Evolutionary conservation across 2,113 vertebrate genomes (phyloP).

Genomic region (Canis aureus): DNA sequence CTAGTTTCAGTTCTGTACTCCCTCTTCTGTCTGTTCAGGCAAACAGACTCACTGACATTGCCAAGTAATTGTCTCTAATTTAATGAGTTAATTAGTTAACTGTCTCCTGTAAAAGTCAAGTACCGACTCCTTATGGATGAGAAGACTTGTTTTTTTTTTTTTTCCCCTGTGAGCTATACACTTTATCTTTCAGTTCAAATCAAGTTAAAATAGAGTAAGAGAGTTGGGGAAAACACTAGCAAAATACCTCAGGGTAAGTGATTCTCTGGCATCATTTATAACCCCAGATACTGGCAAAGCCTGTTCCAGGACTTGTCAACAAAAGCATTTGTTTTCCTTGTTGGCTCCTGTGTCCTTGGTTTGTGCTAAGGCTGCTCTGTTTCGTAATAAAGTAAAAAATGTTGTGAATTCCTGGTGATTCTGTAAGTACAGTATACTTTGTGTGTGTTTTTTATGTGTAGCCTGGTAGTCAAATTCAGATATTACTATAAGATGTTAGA

Average conservation of each 20-base stretch:
- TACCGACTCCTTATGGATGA: conserved; percentile 68
- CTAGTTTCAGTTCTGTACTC: conserved; percentile 61
- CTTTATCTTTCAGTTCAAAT: conserved; percentile 78
- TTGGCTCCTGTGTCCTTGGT: conserved; percentile 61
- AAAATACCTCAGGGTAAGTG: conserved; percentile 71
- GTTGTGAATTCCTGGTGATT: conserved; percentile 27
- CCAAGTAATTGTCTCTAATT: conserved; percentile 82
- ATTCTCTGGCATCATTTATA: conserved; percentile 80
- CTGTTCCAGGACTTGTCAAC: conserved; percentile 63
- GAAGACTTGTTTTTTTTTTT: conserved; percentile 42
- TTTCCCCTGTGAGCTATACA: conserved; percentile 35
- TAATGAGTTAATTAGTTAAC: conserved; percentile 82
- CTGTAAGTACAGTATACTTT: neutral
- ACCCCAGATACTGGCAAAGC: conserved; percentile 56
- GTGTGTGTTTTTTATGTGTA: neutral
- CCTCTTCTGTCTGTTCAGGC: conserved; percentile 63
- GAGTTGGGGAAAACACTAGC: conserved; percentile 60
- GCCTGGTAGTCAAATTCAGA: neutral
- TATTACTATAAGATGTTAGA: neutral
- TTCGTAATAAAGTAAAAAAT: conserved; percentile 67
- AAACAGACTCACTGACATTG: conserved; percentile 71
- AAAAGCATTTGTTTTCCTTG: conserved; percentile 71
- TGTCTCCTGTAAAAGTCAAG: conserved; percentile 75
- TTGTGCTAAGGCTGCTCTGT: conserved; percentile 58
- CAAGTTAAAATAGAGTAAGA: conserved; percentile 78